Conservation (phyloP, 2,113 vertebrate species). For the Rhynchomys soricoides region DNA sequence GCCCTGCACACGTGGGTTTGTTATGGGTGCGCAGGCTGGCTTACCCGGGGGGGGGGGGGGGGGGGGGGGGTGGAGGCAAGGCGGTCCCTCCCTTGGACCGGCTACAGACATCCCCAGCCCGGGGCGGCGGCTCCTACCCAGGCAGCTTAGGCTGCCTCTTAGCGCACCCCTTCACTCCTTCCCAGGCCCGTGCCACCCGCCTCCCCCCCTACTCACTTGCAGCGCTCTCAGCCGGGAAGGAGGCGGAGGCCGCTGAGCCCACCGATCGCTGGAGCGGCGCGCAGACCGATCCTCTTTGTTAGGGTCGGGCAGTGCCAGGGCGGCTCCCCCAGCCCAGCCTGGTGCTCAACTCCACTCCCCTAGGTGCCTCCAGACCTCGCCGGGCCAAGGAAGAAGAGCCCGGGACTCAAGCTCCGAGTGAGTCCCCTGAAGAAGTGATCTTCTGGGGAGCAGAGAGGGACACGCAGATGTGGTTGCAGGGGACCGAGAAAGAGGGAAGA, state of each 20-base stretch:
- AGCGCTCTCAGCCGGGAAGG: not conserved
- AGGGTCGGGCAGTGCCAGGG: conserved; percentile 57
- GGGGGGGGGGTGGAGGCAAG: not conserved
- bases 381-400: not conserved
- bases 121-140: not conserved
- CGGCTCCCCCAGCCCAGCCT: conserved; percentile 34
- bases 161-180: not conserved
- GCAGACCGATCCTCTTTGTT: conserved; percentile 73
- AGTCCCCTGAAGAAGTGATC: not conserved
- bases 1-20: conserved; percentile 73
- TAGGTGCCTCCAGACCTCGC: conserved; percentile 14
- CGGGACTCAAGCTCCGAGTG: not conserved
- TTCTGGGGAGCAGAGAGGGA: not conserved
- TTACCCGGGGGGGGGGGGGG: not conserved
- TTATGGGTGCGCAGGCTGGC: conserved; percentile 48
- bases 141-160: not conserved
- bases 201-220: conserved; percentile 68
- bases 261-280: not conserved
- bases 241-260: not conserved
- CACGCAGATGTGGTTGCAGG: not conserved
- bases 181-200: not conserved
- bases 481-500: not conserved
- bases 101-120: not conserved
- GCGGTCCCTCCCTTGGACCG: not conserved
- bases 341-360: conserved; percentile 44